phyloP scores from a whole-genome alignment of 2,888 invertebrate genomes.

The Piscicola geometra region DNA sequence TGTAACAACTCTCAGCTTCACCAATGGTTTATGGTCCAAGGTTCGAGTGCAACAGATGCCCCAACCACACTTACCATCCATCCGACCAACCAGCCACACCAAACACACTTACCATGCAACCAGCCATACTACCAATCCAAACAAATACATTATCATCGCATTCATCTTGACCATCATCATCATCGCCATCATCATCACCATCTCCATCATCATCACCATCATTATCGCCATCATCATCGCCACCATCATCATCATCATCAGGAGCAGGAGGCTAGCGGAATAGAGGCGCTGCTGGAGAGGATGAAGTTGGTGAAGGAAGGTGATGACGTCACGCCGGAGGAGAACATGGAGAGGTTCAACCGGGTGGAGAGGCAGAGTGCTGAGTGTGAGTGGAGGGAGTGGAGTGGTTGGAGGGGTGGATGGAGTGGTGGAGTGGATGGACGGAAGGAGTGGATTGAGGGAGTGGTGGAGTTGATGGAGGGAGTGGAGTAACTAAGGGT shows the following conservation, averaged over 20 bases:
- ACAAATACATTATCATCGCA: not conserved
- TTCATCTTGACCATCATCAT: not conserved
- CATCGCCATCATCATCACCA: not conserved
- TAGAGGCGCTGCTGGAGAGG: constrained; percentile 17
- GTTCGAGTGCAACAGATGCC: no score
- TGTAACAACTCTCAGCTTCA: no score
- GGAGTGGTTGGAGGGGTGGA: not conserved
- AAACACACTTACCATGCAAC: no score
- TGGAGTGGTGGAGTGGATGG: not conserved
- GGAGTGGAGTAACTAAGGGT: no score
- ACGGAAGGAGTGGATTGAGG: not conserved
- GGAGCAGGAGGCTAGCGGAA: constrained; percentile 5
- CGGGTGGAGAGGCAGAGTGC: constrained; percentile 28
- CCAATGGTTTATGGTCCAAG: no score
- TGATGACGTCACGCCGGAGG: constrained; percentile 27
- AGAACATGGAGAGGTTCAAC: constrained; percentile 21
- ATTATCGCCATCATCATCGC: not conserved
- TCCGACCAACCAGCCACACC: no score
- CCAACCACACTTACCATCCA: no score
- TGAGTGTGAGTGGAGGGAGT: not conserved
- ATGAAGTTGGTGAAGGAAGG: constrained; percentile 23
- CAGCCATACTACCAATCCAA: no score
- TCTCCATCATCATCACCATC: not conserved
- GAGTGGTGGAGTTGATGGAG: not conserved
- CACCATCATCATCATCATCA: not conserved